Conservation (phyloP, 1,140 invertebrate genomes). For the Zaprionus gabonicus region DNA sequence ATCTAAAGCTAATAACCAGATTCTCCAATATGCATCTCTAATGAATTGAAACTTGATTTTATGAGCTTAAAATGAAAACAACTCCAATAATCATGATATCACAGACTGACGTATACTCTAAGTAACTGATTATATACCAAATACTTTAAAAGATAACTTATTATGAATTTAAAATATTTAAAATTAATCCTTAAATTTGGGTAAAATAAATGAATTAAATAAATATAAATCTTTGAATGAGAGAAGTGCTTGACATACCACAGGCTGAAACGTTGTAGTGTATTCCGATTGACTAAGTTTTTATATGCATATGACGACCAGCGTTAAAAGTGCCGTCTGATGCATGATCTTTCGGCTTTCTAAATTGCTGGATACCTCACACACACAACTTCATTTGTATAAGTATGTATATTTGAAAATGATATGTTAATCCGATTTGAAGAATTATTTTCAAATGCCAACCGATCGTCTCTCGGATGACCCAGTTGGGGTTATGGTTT, state of each 20-base stretch:
- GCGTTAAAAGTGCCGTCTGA: background rate
- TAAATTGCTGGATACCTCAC: conserved; percentile 2
- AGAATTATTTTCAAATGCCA: conserved; percentile 30
- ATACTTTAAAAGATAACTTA: too few species aligned
- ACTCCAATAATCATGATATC: background rate
- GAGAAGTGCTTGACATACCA: background rate
- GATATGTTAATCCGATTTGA: conserved; percentile 37
- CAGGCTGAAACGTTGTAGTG: background rate
- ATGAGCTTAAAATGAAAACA: background rate
- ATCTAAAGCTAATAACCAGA: conserved; percentile 16
- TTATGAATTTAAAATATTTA: too few species aligned
- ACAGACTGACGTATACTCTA: background rate
- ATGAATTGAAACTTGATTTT: conserved; percentile 31
- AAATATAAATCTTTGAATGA: background rate
- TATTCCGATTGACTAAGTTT: background rate
- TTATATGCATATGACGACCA: background rate
- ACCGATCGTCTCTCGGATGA: conserved; percentile 34
- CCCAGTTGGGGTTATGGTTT: conserved; percentile 49
- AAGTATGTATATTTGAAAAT: background rate
- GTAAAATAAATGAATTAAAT: too few species aligned
- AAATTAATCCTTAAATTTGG: too few species aligned
- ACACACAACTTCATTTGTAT: background rate
- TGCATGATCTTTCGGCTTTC: conserved; percentile 20
- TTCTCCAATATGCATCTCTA: conserved; percentile 12
- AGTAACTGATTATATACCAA: background rate